Percentiles rank a stretch among this genome's conserved stretches.
Evolutionary conservation across 1,140 invertebrate genomes (phyloP).

Genomic region (Hyphantria cunea): DNA sequence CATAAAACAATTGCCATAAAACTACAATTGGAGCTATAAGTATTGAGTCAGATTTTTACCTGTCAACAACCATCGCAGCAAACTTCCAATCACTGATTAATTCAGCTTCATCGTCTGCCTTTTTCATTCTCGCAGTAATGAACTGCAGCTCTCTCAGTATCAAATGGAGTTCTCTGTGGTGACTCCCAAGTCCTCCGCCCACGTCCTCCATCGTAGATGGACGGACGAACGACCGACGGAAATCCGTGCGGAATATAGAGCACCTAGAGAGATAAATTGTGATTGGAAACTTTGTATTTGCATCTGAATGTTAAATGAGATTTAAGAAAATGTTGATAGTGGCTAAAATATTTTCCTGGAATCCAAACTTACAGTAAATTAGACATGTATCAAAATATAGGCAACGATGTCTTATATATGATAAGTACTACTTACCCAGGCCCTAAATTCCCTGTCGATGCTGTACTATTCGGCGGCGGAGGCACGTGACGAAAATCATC

Average conservation of each 20-base stretch:
- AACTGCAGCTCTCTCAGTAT: constrained; percentile 96
- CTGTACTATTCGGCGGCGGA: constrained; percentile 80
- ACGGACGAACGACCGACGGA: constrained; percentile 82
- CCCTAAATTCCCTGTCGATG: constrained; percentile 79
- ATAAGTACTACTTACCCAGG: constrained; percentile 66
- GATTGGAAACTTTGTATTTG: constrained; percentile 8
- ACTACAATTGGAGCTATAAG: no score
- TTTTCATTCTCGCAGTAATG: constrained; percentile 95
- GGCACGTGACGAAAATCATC: constrained; percentile 92
- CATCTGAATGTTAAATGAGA: constrained; percentile 13
- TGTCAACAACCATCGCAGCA: constrained; percentile 99
- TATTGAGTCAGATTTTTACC: constrained; percentile 64
- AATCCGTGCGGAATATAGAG: constrained; percentile 78
- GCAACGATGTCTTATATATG: no score
- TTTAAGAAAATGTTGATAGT: not conserved
- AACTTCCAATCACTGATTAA: constrained; percentile 99
- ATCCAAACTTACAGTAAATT: no score
- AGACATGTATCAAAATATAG: no score
- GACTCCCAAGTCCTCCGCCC: constrained; percentile 73
- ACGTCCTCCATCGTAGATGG: constrained; percentile 85
- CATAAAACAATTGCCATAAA: no score
- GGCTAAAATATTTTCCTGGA: no score
- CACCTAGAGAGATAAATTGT: constrained; percentile 48
- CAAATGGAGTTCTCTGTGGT: constrained; percentile 89
- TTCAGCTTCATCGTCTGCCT: constrained; percentile 94